Percentiles rank a stretch among this genome's conserved stretches.
Conservation (phyloP, 2,888 invertebrate species). For the Merodon equestris region DNA sequence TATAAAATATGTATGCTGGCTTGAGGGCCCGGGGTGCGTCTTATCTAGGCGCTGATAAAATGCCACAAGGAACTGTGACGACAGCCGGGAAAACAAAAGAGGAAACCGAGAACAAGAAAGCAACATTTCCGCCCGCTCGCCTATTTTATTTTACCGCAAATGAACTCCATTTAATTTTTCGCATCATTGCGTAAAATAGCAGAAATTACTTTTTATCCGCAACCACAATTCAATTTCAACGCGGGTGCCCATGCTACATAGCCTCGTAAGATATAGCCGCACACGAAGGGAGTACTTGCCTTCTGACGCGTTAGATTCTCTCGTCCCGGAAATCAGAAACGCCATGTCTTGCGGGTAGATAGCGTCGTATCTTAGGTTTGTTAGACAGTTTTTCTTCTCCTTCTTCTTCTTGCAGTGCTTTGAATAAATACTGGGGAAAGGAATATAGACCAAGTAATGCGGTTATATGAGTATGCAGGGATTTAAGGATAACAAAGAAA, state of each 20-base stretch:
- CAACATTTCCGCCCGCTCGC: not conserved
- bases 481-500: not conserved
- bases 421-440: constrained; percentile 13
- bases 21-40: constrained; percentile 1
- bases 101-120: no score
- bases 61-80: constrained; percentile 5
- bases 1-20: not conserved
- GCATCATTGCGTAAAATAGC: constrained; percentile 52
- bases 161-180: constrained; percentile 54
- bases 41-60: constrained; percentile 41
- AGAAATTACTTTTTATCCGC: constrained; percentile 52
- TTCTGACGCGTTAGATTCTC: no score
- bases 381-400: not conserved
- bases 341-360: constrained; percentile 17
- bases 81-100: no score
- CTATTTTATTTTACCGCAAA: constrained; percentile 51
- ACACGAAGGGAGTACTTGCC: not conserved
- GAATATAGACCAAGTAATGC: constrained; percentile 2
- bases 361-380: not conserved
- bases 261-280: not conserved
- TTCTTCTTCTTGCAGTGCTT: constrained; percentile 12
- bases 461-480: constrained; percentile 6
- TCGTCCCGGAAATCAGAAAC: constrained; percentile 12
- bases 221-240: constrained; percentile 45
- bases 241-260: constrained; percentile 2